Evolutionary conservation across 2,888 invertebrate genomes (phyloP), one percentile per base, ranked within the genome.

Genomic region (Cheilosia vulpina): DNA sequence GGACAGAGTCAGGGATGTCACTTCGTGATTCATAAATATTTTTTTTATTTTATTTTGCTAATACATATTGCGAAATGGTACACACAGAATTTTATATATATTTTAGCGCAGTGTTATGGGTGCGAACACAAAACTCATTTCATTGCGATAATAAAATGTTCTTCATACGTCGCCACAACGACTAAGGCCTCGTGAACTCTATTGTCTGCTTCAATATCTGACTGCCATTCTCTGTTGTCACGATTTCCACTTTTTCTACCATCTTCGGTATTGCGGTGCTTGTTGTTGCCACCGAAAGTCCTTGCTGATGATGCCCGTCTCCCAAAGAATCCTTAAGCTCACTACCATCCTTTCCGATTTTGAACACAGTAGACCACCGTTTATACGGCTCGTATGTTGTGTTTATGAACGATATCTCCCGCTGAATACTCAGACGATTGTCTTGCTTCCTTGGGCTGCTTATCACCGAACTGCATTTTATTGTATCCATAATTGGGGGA

Each of bases 351-450:
- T 69, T 69, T 19, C 73, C 79, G 15, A 83, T 52, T 24, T 69
- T 83, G n/a, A 79, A 83, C 0, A 73, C 73, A 17, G 83, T 73
- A 1, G 83, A 83, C 83, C 83, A 83, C 1, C 79, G 63, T 27
- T 65, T 78, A 19, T 83, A 83, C 0, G 83, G 83, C 73, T 83
- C 83, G 34, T 83, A 83, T 6, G 55, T 73, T 21, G 73, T 78
- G 38, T 73, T 83, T 38, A 79, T 69, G n/a, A 83, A 83, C 6
- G 83, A 83, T 27, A 83, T 69, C 24, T 83, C 79, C 11, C 79
- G 41, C 31, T 83, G 83, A 15, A 83, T 73, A n/a, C 68, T 79
- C 2, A 79, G 24, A 1, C 62, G 78, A 57, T 79, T 66, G 5
- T 83, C 79, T 1, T 63, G 19, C 3, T 45, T 79, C 27, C 50